Evolutionary conservation across 2,888 invertebrate species (phyloP), one percentile per base, ranked within the genome.

Genomic region (Drosophila flavopinicola): DNA sequence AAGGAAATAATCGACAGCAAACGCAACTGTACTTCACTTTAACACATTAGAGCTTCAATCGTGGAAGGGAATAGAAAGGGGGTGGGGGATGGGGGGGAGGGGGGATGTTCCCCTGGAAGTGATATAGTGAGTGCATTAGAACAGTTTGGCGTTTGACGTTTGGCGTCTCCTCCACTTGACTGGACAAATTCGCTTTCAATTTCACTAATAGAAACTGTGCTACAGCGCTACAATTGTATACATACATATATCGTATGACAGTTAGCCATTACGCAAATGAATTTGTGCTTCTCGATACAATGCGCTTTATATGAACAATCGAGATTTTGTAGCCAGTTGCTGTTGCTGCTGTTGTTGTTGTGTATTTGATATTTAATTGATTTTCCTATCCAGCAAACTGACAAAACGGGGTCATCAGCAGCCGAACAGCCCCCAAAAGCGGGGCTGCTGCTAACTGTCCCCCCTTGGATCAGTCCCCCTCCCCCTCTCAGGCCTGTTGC

Each of bases 11-110:
- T 64, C 52, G 32, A 44, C 61, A 42, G 42, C 25, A 24, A 54
- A 42, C 79, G 74, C 47, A 63, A 80, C 79, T 80, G 84, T 84
- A 80, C 79, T 68, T 77, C 39, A 75, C 38, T 71, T 63, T 33
- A 13, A 15, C 49, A 56, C 47, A 32, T 52, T 30, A 13, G 1
- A 15, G 13, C 7, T 6, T 9, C 6, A 17, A 23, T n/a, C n/a
- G n/a, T n/a, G n/a, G n/a, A n/a, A n/a, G n/a, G n/a, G n/a, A n/a
- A n/a, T n/a, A n/a, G n/a, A 56, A 10, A 11, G 27, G 39, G 24
- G 5, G 4, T 6, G 30, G 9, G 37, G 2, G 32, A 5, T 7
- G 4, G 7, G 2, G 24, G 33, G 23, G 29, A 27, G 30, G 37
- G 3, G 11, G 39, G 25, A 23, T n/a, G n/a, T n/a, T 6, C 10